phyloP scores from a whole-genome alignment of 2,797 vertebrate genomes.

The Emys orbicularis region DNA sequence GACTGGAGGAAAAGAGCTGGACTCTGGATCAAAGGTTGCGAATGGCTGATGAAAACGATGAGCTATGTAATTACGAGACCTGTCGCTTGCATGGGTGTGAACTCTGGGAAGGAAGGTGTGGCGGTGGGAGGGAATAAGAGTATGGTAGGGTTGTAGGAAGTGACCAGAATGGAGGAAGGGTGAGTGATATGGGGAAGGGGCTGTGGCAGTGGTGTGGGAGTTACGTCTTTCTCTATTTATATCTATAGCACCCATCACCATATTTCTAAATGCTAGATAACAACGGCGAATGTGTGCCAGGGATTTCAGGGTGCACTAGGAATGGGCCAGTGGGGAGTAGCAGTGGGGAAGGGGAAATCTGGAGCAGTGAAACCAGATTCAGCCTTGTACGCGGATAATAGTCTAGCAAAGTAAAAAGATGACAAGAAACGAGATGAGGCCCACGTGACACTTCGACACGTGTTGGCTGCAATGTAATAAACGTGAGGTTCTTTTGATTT shows the following conservation, averaged over 20 bases:
- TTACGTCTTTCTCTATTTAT: neutral
- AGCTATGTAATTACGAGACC: neutral
- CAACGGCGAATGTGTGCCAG: neutral
- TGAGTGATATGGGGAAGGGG: neutral
- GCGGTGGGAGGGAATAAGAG: neutral
- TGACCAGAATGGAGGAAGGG: neutral
- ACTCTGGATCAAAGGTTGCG: neutral
- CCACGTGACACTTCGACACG: too few relatives aligned
- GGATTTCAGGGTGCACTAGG: neutral
- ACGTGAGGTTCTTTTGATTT: neutral
- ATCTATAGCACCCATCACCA: neutral
- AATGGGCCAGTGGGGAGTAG: neutral
- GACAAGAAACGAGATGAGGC: neutral
- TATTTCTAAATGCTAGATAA: neutral
- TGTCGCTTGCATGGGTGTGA: neutral
- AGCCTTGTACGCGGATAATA: conserved; percentile 19
- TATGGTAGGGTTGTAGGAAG: neutral
- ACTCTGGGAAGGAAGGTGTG: neutral
- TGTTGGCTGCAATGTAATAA: neutral
- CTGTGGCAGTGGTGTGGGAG: neutral
- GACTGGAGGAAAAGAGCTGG: neutral
- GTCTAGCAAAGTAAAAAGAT: conserved; percentile 23
- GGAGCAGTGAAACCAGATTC: neutral
- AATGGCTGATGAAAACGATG: neutral
- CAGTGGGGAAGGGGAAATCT: neutral